Conservation (phyloP, 2,113 vertebrate genomes). For the Tinamus guttatus region DNA sequence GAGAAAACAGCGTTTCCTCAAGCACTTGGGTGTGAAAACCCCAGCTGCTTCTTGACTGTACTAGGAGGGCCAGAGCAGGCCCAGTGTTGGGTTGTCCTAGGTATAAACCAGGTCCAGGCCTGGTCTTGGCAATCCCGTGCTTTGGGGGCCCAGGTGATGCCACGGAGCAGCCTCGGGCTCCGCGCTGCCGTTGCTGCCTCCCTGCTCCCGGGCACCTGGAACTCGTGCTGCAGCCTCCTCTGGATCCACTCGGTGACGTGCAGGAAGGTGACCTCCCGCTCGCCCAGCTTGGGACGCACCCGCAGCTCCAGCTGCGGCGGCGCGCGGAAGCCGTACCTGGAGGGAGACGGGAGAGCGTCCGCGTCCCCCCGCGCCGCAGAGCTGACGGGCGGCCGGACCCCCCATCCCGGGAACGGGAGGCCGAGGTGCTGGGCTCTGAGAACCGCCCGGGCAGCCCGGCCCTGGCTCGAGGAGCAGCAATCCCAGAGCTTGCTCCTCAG, state of each 20-base stretch:
- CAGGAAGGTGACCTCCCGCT: slow-evolving; percentile 88
- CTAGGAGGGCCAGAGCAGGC: background rate
- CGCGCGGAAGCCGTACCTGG: slow-evolving; percentile 89
- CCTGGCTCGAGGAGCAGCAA: background rate
- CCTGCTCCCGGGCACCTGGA: slow-evolving; percentile 80
- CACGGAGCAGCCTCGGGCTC: background rate
- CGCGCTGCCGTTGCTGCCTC: background rate
- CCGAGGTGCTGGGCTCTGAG: background rate
- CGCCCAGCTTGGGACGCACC: slow-evolving; percentile 87
- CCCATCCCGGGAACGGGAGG: background rate
- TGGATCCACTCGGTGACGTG: slow-evolving; percentile 91
- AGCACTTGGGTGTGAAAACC: rapidly evolving
- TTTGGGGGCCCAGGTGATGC: background rate
- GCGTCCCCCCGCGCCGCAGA: rapidly evolving
- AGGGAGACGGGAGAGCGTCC: background rate
- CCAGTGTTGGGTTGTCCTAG: background rate
- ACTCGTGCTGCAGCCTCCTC: slow-evolving; percentile 88
- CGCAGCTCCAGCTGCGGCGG: slow-evolving; percentile 87
- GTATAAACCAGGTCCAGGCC: background rate
- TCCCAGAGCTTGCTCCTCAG: background rate
- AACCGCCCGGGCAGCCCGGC: background rate
- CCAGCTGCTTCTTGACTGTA: background rate
- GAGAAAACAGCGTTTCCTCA: background rate
- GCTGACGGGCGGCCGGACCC: background rate
- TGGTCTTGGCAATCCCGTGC: rapidly evolving